Conservation (phyloP, 2,113 vertebrate genomes). For the Hystrix cristata region DNA sequence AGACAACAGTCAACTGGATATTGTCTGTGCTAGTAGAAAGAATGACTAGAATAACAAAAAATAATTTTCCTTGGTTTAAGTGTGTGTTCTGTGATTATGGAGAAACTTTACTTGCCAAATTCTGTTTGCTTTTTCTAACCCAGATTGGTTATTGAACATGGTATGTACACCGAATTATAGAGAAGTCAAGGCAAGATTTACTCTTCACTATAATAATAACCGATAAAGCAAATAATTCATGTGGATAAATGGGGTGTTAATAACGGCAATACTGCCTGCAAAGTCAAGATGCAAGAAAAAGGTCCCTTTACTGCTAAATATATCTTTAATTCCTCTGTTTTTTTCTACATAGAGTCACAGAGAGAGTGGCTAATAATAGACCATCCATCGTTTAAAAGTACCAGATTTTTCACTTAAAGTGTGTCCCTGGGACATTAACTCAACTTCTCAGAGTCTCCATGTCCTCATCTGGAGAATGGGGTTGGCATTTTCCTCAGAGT, state of each 20-base stretch:
- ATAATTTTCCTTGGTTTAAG: not conserved
- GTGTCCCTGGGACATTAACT: not conserved
- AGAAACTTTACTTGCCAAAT: not conserved
- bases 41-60: not conserved
- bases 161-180: not conserved
- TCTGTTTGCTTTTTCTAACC: not conserved
- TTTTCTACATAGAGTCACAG: not conserved
- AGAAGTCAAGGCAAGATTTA: not conserved
- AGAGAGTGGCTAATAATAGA: not conserved
- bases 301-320: not conserved
- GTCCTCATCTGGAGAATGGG: not conserved
- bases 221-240: not conserved
- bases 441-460: not conserved
- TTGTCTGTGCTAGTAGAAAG: not conserved
- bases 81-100: not conserved
- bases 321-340: not conserved
- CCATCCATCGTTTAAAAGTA: not conserved
- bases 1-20: not conserved
- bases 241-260: not conserved
- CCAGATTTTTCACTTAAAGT: not conserved
- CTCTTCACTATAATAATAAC: not conserved
- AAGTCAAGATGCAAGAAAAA: not conserved
- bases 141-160: not conserved
- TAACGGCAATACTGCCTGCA: not conserved
- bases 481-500: not conserved